phyloP scores from a whole-genome alignment of 2,888 invertebrate genomes.

The Apotomis capreana region DNA sequence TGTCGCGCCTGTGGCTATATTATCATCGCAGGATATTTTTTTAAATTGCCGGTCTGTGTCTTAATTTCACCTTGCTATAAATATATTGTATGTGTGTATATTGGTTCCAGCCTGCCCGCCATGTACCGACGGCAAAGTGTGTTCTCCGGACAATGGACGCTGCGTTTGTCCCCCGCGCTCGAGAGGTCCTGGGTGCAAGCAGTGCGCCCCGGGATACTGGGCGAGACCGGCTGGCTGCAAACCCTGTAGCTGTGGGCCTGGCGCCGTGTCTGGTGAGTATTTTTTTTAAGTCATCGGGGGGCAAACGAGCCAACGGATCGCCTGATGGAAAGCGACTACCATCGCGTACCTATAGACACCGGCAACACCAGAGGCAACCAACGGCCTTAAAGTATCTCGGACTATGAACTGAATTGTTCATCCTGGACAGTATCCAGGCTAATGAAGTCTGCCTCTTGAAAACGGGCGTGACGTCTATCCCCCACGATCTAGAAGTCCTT shows the following conservation, averaged over 20 bases:
- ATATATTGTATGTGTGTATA: too few species aligned
- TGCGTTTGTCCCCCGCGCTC: constrained; percentile 96
- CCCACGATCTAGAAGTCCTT: constrained; percentile 76
- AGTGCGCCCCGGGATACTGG: constrained; percentile 92
- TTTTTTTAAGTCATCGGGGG: too few species aligned
- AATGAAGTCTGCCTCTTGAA: constrained; percentile 68
- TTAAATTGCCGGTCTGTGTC: too few species aligned
- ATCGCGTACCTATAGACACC: too few species aligned
- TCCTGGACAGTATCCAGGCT: too few species aligned
- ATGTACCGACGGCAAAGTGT: constrained; percentile 93
- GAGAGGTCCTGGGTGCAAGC: constrained; percentile 91
- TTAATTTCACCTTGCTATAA: neutral
- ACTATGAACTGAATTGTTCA: too few species aligned
- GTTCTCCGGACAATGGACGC: constrained; percentile 93
- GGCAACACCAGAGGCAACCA: too few species aligned
- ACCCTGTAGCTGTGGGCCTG: constrained; percentile 85
- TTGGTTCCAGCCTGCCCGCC: constrained; percentile 86
- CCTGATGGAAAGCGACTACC: too few species aligned
- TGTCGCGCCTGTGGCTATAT: too few species aligned
- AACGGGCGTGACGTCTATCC: constrained; percentile 97
- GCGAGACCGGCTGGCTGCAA: constrained; percentile 92
- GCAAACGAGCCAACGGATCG: too few species aligned
- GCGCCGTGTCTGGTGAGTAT: constrained; percentile 66
- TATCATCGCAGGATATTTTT: too few species aligned
- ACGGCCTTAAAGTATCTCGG: too few species aligned